These are phyloP conservation scores for Betta splendens DNA, from an alignment of 2,797 vertebrate genomes.

Conservation along the genomic window DNA sequence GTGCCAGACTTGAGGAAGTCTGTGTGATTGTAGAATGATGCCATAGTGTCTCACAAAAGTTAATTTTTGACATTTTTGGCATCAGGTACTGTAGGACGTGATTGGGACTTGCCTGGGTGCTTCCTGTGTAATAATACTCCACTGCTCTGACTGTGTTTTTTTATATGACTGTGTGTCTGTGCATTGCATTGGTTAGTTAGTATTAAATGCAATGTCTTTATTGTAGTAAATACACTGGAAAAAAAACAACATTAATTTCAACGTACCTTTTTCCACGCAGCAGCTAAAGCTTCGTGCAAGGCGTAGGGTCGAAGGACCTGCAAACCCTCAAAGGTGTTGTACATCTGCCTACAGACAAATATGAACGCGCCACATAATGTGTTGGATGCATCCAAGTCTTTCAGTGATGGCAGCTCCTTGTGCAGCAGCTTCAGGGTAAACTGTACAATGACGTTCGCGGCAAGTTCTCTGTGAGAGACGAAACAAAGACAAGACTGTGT, in stretches of 20 bases:
- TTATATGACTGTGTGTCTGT: background rate
- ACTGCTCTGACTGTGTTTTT: slow-evolving; percentile 1
- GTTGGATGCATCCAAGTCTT: slow-evolving; percentile 74
- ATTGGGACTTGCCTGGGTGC: background rate
- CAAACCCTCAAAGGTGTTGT: slow-evolving; percentile 92
- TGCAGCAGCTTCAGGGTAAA: slow-evolving; percentile 92
- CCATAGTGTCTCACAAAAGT: background rate
- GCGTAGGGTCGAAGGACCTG: slow-evolving; percentile 85
- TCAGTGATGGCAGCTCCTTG: slow-evolving; percentile 76
- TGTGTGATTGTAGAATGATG: background rate
- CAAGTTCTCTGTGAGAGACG: slow-evolving; percentile 76
- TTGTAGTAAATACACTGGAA: too few relatives aligned
- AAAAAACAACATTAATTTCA: too few relatives aligned
- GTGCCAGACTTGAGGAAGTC: background rate
- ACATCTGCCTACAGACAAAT: slow-evolving; percentile 92
- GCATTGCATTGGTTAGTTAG: too few relatives aligned
- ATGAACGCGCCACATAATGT: slow-evolving; percentile 89
- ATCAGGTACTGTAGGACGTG: background rate
- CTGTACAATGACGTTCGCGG: slow-evolving; percentile 85
- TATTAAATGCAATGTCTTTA: too few relatives aligned
- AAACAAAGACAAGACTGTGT: background rate
- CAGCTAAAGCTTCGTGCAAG: slow-evolving; percentile 86
- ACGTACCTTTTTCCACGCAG: slow-evolving; percentile 90
- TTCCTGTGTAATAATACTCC: background rate
- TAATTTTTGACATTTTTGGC: slow-evolving; percentile 29